These are phyloP conservation scores for Leptopilina syphax DNA, from an alignment of 2,888 invertebrate genomes.

Conservation along the genomic window DNA sequence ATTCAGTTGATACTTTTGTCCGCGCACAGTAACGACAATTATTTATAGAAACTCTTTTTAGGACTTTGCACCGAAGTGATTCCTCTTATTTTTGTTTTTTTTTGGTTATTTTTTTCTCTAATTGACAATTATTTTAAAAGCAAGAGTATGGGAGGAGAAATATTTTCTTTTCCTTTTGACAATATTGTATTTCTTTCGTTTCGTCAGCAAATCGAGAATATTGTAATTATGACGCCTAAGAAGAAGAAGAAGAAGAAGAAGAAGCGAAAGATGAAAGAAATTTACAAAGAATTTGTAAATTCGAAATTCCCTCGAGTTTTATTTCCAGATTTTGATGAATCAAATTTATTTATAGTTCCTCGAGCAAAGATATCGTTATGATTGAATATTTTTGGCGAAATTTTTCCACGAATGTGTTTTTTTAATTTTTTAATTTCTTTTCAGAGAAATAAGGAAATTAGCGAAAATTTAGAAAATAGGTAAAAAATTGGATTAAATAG, in stretches of 20 bases:
- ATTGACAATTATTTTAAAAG: slow-evolving; percentile 7
- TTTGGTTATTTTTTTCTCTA: neutral
- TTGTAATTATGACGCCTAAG: too few relatives aligned
- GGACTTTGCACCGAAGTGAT: slow-evolving; percentile 3
- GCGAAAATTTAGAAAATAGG: neutral
- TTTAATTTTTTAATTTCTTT: too few relatives aligned
- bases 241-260: too few relatives aligned
- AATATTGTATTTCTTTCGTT: too few relatives aligned
- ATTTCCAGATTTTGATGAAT: slow-evolving; percentile 12
- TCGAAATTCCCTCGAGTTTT: neutral
- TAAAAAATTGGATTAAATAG: too few relatives aligned
- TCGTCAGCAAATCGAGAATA: too few relatives aligned
- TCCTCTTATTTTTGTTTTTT: neutral
- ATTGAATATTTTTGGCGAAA: neutral
- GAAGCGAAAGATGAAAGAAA: too few relatives aligned
- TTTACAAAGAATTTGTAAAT: neutral
- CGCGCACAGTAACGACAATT: slow-evolving; percentile 28
- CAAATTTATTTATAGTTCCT: neutral
- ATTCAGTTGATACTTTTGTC: slow-evolving; percentile 19
- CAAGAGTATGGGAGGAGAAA: too few relatives aligned
- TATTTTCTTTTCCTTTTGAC: too few relatives aligned
- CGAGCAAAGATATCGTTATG: neutral
- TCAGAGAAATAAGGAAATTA: too few relatives aligned
- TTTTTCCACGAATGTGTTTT: neutral
- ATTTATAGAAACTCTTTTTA: slow-evolving; percentile 29